Conservation (phyloP, 2,113 vertebrate species). For the Azemiops feae region DNA sequence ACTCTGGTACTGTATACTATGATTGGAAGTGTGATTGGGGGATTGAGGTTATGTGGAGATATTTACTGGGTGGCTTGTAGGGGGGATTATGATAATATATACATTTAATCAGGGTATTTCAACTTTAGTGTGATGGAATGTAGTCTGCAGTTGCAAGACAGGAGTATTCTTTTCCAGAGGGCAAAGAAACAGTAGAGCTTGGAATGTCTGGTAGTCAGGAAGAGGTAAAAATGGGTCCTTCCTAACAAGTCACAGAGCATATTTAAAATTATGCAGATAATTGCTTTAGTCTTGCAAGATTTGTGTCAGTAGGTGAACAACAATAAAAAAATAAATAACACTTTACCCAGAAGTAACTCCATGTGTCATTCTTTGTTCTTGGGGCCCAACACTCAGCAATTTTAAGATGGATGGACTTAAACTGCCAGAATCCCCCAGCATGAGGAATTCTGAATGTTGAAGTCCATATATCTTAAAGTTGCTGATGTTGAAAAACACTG, state of each 20-base stretch:
- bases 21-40: neutral
- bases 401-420: neutral
- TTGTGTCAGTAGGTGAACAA: neutral
- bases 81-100: neutral
- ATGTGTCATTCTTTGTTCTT: neutral
- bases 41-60: neutral
- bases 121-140: neutral
- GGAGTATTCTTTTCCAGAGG: neutral
- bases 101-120: neutral
- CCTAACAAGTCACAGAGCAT: neutral
- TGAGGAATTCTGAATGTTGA: neutral
- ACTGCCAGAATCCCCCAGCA: neutral
- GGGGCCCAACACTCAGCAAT: neutral
- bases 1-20: neutral
- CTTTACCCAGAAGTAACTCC: neutral
- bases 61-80: neutral
- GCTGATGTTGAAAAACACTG: neutral
- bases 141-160: neutral
- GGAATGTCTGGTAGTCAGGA: neutral
- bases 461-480: neutral
- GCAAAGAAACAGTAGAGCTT: neutral
- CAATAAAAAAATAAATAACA: neutral
- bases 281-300: neutral
- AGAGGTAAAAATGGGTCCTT: neutral
- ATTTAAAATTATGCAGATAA: neutral